phyloP scores from a whole-genome alignment of 2,797 vertebrate genomes.

The Phylloscopus collybita region DNA sequence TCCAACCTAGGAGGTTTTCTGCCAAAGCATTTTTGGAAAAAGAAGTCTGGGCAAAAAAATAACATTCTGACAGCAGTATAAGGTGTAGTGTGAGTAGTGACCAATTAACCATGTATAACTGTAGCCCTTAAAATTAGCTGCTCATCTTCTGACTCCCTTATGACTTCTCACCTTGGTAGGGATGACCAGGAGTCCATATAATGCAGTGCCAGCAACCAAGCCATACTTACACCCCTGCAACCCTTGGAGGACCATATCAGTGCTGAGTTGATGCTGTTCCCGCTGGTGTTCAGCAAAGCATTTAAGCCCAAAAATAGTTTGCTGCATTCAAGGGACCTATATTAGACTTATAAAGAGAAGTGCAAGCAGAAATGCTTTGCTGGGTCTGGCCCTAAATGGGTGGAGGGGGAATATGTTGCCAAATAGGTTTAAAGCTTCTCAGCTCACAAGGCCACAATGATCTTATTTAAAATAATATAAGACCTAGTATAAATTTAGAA shows the following conservation, averaged over 20 bases:
- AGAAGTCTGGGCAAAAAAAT: background rate
- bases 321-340: background rate
- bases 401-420: background rate
- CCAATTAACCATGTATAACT: background rate
- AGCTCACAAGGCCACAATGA: background rate
- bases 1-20: background rate
- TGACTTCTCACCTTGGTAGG: background rate
- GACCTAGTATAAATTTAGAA: background rate
- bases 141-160: background rate
- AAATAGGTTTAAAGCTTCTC: background rate
- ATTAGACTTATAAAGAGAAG: background rate
- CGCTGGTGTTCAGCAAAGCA: background rate
- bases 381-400: background rate
- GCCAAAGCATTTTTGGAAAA: conserved; percentile 10
- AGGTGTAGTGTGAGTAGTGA: background rate
- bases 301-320: background rate
- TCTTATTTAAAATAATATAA: conserved; percentile 13
- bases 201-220: background rate
- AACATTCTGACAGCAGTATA: background rate
- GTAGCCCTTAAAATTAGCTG: background rate
- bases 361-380: background rate
- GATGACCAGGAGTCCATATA: background rate
- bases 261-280: background rate
- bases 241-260: background rate
- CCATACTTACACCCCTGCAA: background rate